Evolutionary conservation across 2,797 vertebrate genomes (phyloP), one percentile per base, ranked within the genome.

Genomic region (Streptopelia turtur): DNA sequence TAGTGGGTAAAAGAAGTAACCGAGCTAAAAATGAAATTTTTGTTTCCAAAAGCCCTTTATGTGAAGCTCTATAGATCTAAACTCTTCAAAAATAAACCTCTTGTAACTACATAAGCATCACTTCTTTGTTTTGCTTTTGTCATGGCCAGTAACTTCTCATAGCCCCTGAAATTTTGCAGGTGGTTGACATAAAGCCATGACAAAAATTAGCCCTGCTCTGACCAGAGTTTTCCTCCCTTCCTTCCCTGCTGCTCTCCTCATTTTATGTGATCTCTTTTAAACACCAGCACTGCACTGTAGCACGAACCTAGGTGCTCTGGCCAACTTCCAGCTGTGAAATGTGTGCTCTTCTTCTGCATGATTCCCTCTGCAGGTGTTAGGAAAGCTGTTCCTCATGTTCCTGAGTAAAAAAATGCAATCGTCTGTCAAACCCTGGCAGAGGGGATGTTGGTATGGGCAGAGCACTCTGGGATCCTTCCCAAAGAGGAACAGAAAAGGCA

Each of bases 331-430:
- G 80, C 83, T 91, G 60, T 41, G 75, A 91, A 94, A 82, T 55
- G 35, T 41, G 33, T 23, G 43, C 68, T 83, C 56, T 60, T 93
- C 87, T 91, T 50, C 76, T 61, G 55, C 88, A 35, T 16, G 41
- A 50, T 74, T 93, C 87, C 80, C 86, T 77, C 81, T 74, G 60
- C 92, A 91, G 93, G 88, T 96, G 91, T 86, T 76, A 86, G 69
- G 65, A 92, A 96, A 93, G 76, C 88, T 91, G 77, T 74, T 91
- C 83, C 75, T 91, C 10, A 0, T 35, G 24, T 52, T 93, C 64
- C 41, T 4, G 65, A 89, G 59, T 89, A 33, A 93, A 87, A 95
- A 94, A 87, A 82, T 35, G 49, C 50, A 77, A 74, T 56, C 2
- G 10, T 41, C 50, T 81, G 52, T 87, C 68, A 89, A 35, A 75